Base-by-base conservation (phyloP, 37 sponge, comb jelly and placozoan species). In the Ianthella basta region DNA sequence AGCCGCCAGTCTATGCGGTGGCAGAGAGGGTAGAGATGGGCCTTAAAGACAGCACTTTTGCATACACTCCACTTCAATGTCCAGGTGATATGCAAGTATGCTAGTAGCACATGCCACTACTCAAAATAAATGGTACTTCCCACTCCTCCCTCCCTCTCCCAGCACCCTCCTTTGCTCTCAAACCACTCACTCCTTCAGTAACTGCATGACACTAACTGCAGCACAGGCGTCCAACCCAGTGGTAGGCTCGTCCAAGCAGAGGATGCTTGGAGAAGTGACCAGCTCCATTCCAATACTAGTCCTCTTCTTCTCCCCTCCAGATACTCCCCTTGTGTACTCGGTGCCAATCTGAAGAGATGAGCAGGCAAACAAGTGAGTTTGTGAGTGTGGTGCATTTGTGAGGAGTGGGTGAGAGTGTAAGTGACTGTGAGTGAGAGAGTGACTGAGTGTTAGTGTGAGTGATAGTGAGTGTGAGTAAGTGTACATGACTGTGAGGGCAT, bases 261-360 rank as follows among this genome's bases (percentile, higher is more conserved):
- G 64, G 50, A 92, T 79, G 55, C 74, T 75, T 0, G 93, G 93
- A 24, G 88, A 85, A 36, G 80, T 86, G 55, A 92, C 85, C 81
- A 92, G 81, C 87, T 92, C 93, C 93, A 88, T 92, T 10, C 88
- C 93, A 84, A 93, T 92, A 74, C 84, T 81, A 53, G 93, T 92
- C 1, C 93, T 64, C 66, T 89, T 92, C 84, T 87, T 85, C 74
- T 92, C 89, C 16, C 93, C 93, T n/a, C 93, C 93, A 30, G 93
- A 92, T 35, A 93, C 88, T 0, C 94, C 94, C 29, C 94, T 69
- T 13, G 84, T 27, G 80, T 88, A 93, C 56, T 87, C 78, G n/a
- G 59, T 93, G 19, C 94, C 94, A 72, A 93, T 82, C 92, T 91
- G 41, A 12, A 34, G 38, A 54, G 65, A 5, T 5, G 29, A 5